A percentile compares a stretch with the other conserved stretches of the same genome.
These are phyloP conservation scores for Euspilapteryx auroguttella DNA, from an alignment of 2,888 invertebrate genomes.

Conservation along the genomic window DNA sequence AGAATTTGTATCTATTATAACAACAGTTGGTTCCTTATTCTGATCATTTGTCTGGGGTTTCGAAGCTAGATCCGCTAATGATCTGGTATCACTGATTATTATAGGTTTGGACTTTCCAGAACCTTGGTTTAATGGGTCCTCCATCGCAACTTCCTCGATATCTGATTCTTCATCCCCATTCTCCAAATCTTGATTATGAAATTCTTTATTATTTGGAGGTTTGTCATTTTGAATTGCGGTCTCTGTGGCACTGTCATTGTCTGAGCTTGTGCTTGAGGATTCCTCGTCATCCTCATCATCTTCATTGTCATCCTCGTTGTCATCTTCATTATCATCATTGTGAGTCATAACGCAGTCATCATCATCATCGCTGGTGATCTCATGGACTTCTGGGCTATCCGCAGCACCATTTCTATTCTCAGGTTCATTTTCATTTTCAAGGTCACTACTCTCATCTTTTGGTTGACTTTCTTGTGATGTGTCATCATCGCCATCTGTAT, in stretches of 20 bases:
- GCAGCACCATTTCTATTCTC: conserved; percentile 44
- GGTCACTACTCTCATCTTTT: conserved; percentile 29
- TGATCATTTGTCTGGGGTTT: conserved; percentile 48
- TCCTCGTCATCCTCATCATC: conserved; percentile 53
- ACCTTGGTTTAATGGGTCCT: conserved; percentile 65
- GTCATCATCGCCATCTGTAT: conserved; percentile 52
- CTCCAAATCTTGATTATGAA: conserved; percentile 51
- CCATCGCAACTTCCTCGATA: conserved; percentile 68
- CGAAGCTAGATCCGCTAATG: conserved; percentile 69
- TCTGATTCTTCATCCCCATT: conserved; percentile 64
- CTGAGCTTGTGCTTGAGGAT: conserved; percentile 56
- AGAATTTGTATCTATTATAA: conserved; percentile 85
- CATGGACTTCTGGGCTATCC: conserved; percentile 49
- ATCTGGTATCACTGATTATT: conserved; percentile 75
- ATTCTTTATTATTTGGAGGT: conserved; percentile 55
- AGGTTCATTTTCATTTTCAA: conserved; percentile 19
- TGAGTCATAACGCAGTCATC: conserved; percentile 38
- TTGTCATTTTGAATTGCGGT: conserved; percentile 39
- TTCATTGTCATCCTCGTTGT: conserved; percentile 59
- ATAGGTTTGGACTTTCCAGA: conserved; percentile 47
- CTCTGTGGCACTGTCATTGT: conserved; percentile 64
- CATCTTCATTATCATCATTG: conserved; percentile 61
- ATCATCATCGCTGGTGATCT: conserved; percentile 58
- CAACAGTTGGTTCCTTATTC: conserved; percentile 77
- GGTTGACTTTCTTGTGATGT: conserved; percentile 52